Base-by-base conservation (phyloP, 2,888 invertebrate genomes). In the Periphyllus acericola region DNA sequence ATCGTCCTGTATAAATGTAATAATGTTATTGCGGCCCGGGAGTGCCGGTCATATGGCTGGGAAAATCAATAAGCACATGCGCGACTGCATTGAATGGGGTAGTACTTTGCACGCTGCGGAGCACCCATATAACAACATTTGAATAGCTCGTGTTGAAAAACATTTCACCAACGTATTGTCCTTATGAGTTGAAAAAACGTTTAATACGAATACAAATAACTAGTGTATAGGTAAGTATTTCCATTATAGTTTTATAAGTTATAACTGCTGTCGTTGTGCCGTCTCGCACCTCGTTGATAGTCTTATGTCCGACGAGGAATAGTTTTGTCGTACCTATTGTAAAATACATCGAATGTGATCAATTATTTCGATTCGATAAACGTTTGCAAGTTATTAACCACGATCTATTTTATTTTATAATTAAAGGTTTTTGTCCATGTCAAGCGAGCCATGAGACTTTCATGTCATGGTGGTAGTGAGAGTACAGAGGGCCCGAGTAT, bases 51-150 rank as follows among this genome's bases (percentile, higher is more conserved):
- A 79, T 79, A 79, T 79, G 79, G 71, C 79, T 29, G 34, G 40
- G 32, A 86, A 85, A 86, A 86, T 86, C 86, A 80, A 86, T 86
- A 80, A 80, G 55, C 86, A 72, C 80, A 80, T 80, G 86, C 83
- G 60, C 83, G 36, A 72, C 52, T 52, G 86, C 86, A 32, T 75
- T 25, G 60, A 40, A 34, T 34, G 72, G 34, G 40, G 32, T 52
- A 11, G 36, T 66, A 8, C 34, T 66, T 40, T 29, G 75, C 75
- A 40, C 75, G 83, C 36, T 29, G 74, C 60, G 40, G 36, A 17
- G 66, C 32, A 68, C 14, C 14, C 8, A 14, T 14, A n/a, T 29
- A 4, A 55, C 19, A 19, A 21, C 55, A 21, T 55, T n/a, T 66
- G n/a, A 66, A 66, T n/a, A 66, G 66, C 66, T n/a, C n/a, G n/a